Conservation (phyloP, 2,113 vertebrate genomes). For the Bettongia penicillata region DNA sequence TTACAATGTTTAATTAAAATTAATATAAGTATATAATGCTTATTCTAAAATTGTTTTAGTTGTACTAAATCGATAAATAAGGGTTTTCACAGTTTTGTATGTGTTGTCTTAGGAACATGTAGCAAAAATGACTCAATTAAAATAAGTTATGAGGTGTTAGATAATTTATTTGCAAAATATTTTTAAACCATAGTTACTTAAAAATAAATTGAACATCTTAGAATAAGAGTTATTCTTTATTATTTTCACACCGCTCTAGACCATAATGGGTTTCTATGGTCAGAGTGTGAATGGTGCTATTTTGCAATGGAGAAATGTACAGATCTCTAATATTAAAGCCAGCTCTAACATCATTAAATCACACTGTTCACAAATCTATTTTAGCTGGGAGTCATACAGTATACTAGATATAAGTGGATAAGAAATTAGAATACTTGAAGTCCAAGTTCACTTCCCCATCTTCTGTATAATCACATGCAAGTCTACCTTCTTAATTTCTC, state of each 20-base stretch:
- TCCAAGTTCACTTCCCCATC: not conserved
- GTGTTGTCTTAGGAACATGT: conserved; percentile 30
- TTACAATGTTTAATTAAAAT: not conserved
- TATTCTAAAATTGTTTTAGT: conserved; percentile 3
- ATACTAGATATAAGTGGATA: not conserved
- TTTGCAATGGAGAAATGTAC: not conserved
- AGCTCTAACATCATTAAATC: not conserved
- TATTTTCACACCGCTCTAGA: not conserved
- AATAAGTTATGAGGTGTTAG: not conserved
- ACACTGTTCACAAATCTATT: not conserved
- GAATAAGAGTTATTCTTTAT: not conserved
- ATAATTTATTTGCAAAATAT: conserved; percentile 34
- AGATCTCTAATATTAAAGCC: not conserved
- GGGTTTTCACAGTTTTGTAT: conserved; percentile 5
- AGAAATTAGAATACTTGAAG: not conserved
- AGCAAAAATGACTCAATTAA: conserved; percentile 29
- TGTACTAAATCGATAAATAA: conserved; percentile 5
- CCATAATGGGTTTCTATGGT: not conserved
- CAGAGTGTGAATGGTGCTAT: not conserved
- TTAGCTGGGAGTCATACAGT: not conserved
- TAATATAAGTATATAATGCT: not conserved
- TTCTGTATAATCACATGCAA: not conserved
- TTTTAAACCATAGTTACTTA: not conserved
- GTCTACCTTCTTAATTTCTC: not conserved
- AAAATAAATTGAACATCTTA: not conserved